A percentile compares a stretch with the other conserved stretches of the same genome.
Evolutionary conservation across 1,140 invertebrate genomes (phyloP).

Genomic region (Aricia agestis): DNA sequence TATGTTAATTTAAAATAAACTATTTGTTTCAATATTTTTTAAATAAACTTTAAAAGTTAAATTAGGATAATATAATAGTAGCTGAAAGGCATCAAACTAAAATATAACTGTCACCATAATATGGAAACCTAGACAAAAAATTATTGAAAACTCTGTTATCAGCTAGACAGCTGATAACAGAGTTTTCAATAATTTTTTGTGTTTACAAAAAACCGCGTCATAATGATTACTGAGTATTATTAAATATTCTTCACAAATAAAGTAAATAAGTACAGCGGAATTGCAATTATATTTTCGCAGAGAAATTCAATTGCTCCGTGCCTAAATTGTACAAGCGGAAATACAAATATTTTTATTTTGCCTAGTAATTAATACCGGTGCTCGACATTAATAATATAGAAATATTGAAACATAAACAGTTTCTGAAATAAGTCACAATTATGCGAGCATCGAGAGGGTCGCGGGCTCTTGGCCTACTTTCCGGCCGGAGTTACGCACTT

Average conservation of each 20-base stretch:
- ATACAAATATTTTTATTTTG: background rate
- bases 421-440: slow-evolving; percentile 22
- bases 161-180: no score
- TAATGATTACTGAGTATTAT: background rate
- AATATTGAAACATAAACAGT: slow-evolving; percentile 23
- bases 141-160: no score
- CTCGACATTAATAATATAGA: slow-evolving; percentile 10
- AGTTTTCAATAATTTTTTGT: no score
- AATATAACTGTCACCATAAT: no score
- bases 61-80: no score
- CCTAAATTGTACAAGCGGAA: slow-evolving; percentile 1
- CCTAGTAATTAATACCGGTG: slow-evolving; percentile 2
- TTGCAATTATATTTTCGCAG: background rate
- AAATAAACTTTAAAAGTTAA: no score
- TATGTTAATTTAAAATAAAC: no score
- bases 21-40: no score
- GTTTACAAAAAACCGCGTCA: no score
- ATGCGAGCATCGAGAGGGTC: slow-evolving; percentile 20
- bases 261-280: background rate
- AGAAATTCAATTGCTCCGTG: background rate
- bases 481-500: slow-evolving; percentile 18
- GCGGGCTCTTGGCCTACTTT: slow-evolving; percentile 13
- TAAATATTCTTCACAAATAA: background rate
- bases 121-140: no score
- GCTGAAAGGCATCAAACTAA: no score